A percentile compares a stretch with the other conserved stretches of the same genome.
These are phyloP conservation scores for Meloidogyne hapla DNA, from an alignment of 1,140 invertebrate genomes.

Conservation along the genomic window DNA sequence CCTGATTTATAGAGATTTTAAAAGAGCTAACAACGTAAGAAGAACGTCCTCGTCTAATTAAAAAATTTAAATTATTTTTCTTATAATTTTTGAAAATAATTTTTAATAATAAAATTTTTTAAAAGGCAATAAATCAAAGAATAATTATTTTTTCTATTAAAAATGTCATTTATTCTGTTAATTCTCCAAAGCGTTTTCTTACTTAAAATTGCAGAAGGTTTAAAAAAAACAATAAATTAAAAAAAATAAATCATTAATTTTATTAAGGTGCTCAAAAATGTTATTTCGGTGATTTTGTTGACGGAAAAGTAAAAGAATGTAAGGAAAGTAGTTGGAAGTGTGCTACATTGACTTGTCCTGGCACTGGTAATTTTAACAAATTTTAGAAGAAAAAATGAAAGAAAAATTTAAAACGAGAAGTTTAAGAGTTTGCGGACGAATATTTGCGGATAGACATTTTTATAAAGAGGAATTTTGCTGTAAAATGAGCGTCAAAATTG, in stretches of 20 bases:
- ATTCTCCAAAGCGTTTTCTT: not conserved
- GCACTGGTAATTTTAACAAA: not conserved
- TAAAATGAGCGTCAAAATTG: too few species aligned
- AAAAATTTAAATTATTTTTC: too few species aligned
- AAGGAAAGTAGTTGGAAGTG: not conserved
- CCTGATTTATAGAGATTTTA: too few species aligned
- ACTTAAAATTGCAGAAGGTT: not conserved
- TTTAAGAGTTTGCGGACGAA: too few species aligned
- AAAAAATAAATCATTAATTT: not conserved
- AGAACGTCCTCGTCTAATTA: too few species aligned
- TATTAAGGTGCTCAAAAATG: not conserved
- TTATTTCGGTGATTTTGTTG: constrained; percentile 1
- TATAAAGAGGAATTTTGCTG: too few species aligned
- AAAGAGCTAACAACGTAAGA: too few species aligned
- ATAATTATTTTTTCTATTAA: not conserved
- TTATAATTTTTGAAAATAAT: too few species aligned
- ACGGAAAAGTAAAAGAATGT: not conserved
- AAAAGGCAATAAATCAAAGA: not conserved
- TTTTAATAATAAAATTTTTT: too few species aligned
- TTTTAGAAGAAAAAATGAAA: too few species aligned
- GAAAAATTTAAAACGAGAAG: too few species aligned
- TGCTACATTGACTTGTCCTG: not conserved
- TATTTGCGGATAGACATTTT: too few species aligned
- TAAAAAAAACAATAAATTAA: not conserved
- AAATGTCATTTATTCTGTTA: not conserved